A percentile compares a stretch with the other conserved stretches of the same genome.
These are phyloP conservation scores for Pica pica DNA, from an alignment of 2,113 vertebrate genomes.

Conservation along the genomic window DNA sequence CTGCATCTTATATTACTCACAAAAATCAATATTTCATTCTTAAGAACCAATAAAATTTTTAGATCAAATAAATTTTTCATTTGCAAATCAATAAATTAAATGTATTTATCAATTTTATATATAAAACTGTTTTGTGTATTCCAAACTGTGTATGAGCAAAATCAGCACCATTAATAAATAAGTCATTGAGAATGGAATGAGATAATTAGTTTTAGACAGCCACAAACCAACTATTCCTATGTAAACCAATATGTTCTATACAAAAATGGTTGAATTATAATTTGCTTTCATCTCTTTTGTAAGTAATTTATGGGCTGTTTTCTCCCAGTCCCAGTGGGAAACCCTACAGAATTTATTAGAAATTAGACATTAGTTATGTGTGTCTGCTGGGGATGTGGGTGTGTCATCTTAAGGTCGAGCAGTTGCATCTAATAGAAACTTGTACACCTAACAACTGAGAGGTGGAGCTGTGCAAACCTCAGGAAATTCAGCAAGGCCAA, in stretches of 20 bases:
- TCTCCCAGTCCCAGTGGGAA: background rate
- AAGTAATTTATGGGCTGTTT: background rate
- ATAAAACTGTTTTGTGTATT: background rate
- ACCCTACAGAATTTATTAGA: background rate
- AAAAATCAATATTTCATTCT: conserved; percentile 50
- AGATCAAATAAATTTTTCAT: conserved; percentile 1
- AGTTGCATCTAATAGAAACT: background rate
- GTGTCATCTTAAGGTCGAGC: background rate
- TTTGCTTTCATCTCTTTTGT: background rate
- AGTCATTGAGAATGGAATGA: background rate
- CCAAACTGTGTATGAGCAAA: background rate
- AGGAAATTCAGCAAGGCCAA: background rate
- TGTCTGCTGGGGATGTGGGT: rapidly evolving
- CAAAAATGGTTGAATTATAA: background rate
- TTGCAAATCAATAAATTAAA: conserved; percentile 44
- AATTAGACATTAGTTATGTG: background rate
- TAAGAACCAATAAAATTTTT: background rate
- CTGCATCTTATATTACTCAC: background rate
- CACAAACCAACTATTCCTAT: background rate
- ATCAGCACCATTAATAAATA: conserved; percentile 17
- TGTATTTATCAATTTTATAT: conserved; percentile 17
- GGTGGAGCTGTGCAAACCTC: background rate
- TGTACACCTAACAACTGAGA: background rate
- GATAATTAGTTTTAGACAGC: background rate
- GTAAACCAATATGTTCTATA: background rate